Conservation (phyloP, 2,797 vertebrate genomes). For the Propithecus deckenii region DNA sequence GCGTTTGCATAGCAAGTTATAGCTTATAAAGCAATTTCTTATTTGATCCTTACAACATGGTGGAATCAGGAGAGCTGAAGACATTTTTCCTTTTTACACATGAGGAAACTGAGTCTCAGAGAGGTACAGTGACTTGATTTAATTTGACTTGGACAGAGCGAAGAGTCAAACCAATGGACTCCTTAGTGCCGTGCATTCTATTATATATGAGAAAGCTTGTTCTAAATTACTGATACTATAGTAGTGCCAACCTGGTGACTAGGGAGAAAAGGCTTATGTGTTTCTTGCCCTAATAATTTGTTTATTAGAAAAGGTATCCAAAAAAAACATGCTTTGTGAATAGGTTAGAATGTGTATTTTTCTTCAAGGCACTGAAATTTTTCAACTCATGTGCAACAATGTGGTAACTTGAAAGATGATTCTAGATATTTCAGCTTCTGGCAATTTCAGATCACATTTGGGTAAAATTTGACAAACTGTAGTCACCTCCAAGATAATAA, state of each 20-base stretch:
- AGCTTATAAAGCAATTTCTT: not conserved
- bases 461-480: not conserved
- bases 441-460: not conserved
- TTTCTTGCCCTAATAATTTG: not conserved
- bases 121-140: not conserved
- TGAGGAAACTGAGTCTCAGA: not conserved
- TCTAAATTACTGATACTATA: not conserved
- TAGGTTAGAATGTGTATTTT: not conserved
- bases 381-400: not conserved
- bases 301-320: constrained; percentile 11
- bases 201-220: not conserved
- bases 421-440: constrained; percentile 32
- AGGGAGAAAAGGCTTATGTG: not conserved
- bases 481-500: not conserved
- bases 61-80: not conserved
- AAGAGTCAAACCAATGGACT: not conserved
- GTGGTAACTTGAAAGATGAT: constrained; percentile 9
- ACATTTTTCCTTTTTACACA: not conserved
- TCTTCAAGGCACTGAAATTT: not conserved
- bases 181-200: not conserved
- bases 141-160: not conserved
- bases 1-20: not conserved
- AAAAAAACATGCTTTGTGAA: not conserved
- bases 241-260: not conserved
- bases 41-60: not conserved